These are phyloP conservation scores for Napeogenes inachia DNA, from an alignment of 2,888 invertebrate species.

Conservation along the genomic window DNA sequence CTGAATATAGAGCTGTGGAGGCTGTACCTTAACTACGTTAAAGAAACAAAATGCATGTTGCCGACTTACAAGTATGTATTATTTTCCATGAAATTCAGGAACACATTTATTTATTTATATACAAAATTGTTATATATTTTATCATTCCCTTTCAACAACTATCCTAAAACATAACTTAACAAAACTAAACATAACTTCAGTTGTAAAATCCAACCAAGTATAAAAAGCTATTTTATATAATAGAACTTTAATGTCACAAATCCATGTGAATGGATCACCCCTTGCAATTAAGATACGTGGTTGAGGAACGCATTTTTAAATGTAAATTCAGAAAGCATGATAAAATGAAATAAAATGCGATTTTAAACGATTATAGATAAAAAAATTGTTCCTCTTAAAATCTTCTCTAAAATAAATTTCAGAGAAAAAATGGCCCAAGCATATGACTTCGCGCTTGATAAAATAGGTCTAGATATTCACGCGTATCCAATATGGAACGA, in stretches of 20 bases:
- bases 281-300: too few relatives aligned
- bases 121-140: not conserved
- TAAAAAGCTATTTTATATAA: too few relatives aligned
- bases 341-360: not conserved
- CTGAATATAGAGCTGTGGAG: conserved; percentile 99
- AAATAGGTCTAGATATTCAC: conserved; percentile 98
- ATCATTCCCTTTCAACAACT: too few relatives aligned
- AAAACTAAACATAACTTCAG: too few relatives aligned
- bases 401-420: conserved; percentile 22
- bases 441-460: conserved; percentile 98
- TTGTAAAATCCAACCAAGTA: too few relatives aligned
- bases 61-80: conserved; percentile 92
- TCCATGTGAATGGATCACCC: too few relatives aligned
- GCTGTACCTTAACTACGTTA: conserved; percentile 97
- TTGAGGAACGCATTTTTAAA: too few relatives aligned
- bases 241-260: too few relatives aligned
- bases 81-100: not conserved
- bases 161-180: too few relatives aligned
- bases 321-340: too few relatives aligned
- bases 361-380: not conserved
- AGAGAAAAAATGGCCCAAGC: conserved; percentile 99
- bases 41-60: conserved; percentile 96
- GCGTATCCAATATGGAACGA: conserved; percentile 98
- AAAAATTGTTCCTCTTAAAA: too few relatives aligned
- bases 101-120: too few relatives aligned